Evolutionary conservation across 1,140 invertebrate genomes (phyloP).

Genomic region (Ooceraea biroi): DNA sequence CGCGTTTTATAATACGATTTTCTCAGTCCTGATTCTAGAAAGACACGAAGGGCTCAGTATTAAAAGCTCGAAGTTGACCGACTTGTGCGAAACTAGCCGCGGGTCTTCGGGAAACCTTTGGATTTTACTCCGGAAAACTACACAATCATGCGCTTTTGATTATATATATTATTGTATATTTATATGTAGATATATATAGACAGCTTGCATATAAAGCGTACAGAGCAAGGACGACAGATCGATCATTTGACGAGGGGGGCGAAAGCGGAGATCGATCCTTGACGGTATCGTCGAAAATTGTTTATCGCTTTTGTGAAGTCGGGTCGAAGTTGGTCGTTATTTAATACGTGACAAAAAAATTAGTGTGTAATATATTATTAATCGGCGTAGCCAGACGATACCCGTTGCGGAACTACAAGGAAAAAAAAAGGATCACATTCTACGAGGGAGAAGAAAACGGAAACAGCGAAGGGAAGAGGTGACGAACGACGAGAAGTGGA

Average conservation of each 20-base stretch:
- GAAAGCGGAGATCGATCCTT: constrained; percentile 38
- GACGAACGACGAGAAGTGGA: neutral
- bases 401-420: neutral
- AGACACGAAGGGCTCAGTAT: neutral
- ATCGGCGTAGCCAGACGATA: constrained; percentile 53
- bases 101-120: constrained; percentile 7
- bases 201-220: constrained; percentile 27
- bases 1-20: constrained; percentile 15
- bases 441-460: neutral
- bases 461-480: neutral
- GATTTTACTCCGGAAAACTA: constrained; percentile 3
- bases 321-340: constrained; percentile 34
- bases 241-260: neutral
- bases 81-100: neutral
- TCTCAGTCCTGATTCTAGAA: neutral
- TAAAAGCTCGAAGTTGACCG: constrained; percentile 19
- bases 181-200: constrained; percentile 33
- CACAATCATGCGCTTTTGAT: constrained; percentile 19
- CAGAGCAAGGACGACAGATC: constrained; percentile 48
- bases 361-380: constrained; percentile 59
- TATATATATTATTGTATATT: constrained; percentile 49
- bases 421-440: constrained; percentile 20
- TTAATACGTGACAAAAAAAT: constrained; percentile 45
- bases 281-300: constrained; percentile 59
- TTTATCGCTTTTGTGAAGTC: constrained; percentile 47